A percentile compares a stretch with the other conserved stretches of the same genome.
Evolutionary conservation across 2,888 invertebrate genomes (phyloP).

Genomic region (Drosophila neotestacea): DNA sequence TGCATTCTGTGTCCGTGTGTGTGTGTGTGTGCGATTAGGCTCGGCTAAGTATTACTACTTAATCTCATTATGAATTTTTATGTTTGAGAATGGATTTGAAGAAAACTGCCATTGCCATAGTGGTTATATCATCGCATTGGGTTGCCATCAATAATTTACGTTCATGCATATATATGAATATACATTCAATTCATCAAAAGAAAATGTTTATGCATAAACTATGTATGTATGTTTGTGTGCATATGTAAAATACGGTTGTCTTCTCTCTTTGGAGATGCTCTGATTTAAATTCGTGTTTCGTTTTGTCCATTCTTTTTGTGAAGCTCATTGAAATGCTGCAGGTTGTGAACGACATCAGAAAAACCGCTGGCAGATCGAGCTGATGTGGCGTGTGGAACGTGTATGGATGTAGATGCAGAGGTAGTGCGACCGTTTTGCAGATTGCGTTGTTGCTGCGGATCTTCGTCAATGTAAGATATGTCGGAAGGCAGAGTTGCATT

Average conservation of each 20-base stretch:
- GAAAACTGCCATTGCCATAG: background rate
- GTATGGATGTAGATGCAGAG: constrained; percentile 30
- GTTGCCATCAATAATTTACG: background rate
- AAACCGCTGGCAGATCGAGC: constrained; percentile 35
- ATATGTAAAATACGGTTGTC: background rate
- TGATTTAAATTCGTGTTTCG: constrained; percentile 73
- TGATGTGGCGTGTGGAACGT: constrained; percentile 1
- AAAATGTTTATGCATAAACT: constrained; percentile 1
- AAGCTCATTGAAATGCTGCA: constrained; percentile 46
- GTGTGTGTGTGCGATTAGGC: constrained; percentile 7
- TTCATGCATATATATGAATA: background rate
- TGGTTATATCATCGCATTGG: background rate
- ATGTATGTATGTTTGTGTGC: background rate
- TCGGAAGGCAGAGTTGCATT: constrained; percentile 86
- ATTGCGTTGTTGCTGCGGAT: constrained; percentile 79
- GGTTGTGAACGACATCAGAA: constrained; percentile 51
- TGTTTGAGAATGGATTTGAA: background rate
- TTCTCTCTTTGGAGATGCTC: background rate
- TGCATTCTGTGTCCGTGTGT: constrained; percentile 2
- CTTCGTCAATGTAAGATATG: constrained; percentile 90
- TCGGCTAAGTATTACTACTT: background rate
- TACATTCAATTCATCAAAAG: background rate
- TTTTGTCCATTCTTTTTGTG: constrained; percentile 57
- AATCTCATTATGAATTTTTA: constrained; percentile 9
- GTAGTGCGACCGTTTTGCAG: constrained; percentile 57